Evolutionary conservation across 2,888 invertebrate genomes (phyloP).

Genomic region (Carpatolechia fugitivella): DNA sequence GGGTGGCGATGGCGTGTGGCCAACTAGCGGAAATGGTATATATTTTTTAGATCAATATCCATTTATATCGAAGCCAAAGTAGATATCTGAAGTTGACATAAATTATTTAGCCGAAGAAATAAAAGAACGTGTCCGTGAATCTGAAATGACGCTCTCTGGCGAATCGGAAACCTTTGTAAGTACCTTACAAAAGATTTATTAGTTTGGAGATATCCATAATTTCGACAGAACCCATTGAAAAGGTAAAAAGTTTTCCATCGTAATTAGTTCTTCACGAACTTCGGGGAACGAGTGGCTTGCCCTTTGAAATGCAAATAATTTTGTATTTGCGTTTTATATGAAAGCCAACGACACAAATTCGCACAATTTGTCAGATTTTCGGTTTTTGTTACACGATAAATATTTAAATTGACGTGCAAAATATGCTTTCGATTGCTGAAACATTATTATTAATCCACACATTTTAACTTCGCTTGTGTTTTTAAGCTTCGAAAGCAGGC

Average conservation of each 20-base stretch:
- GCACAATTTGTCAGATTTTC: constrained; percentile 27
- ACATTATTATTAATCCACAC: constrained; percentile 7
- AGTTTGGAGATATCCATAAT: constrained; percentile 25
- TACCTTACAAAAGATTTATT: constrained; percentile 23
- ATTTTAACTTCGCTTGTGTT: constrained; percentile 4
- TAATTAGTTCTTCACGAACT: constrained; percentile 51
- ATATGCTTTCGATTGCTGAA: constrained; percentile 7
- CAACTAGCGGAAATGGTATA: not conserved
- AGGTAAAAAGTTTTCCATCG: constrained; percentile 34
- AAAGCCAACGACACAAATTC: constrained; percentile 24
- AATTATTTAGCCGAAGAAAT: constrained; percentile 2
- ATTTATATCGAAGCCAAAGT: not conserved
- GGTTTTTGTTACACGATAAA: constrained; percentile 20
- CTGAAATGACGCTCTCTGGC: constrained; percentile 11
- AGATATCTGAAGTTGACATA: not conserved
- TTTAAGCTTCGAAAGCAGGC: not conserved
- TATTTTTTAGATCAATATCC: constrained; percentile 1
- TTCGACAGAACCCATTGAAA: constrained; percentile 27
- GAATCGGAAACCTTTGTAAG: constrained; percentile 9
- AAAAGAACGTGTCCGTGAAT: constrained; percentile 13
- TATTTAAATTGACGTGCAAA: constrained; percentile 15
- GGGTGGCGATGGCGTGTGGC: constrained; percentile 6
- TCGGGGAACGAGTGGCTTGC: constrained; percentile 27
- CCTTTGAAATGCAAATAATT: constrained; percentile 53
- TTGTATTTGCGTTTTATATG: constrained; percentile 23